Evolutionary conservation across 2,888 invertebrate genomes (phyloP), one percentile per base, ranked within the genome.

Genomic region (Epinotia brunnichana): DNA sequence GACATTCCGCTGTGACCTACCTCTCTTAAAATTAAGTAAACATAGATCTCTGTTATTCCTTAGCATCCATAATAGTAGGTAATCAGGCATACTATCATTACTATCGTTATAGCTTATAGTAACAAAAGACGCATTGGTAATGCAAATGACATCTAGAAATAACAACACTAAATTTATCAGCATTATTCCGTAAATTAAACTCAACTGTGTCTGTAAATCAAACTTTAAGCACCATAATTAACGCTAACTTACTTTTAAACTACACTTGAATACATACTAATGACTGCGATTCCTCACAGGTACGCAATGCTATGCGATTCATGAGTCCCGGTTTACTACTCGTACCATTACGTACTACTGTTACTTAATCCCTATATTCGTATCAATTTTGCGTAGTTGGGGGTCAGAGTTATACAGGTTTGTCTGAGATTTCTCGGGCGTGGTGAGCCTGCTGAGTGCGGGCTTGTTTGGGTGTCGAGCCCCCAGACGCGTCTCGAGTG

Each of bases 401-500:
- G n/a, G 15, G 24, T n/a, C 15, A n/a, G n/a, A 3, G 9, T 57
- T 15, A 29, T 29, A 24, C 15, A n/a, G 24, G 15, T 35, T 10
- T 2, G 35, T 3, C 1, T 35, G 29, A 59, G 24, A 24, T 10
- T 57, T 24, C 15, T 57, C 13, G 17, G 35, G 17, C 17, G n/a
- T 17, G 3, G 17, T 39, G 29, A n/a, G 57, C 35, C 29, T n/a
- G n/a, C n/a, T 10, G n/a, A 35, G 17, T 17, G 17, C 29, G 0
- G 44, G 62, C 62, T 62, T 62, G 62, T 62, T 62, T 62, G 62
- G 62, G 62, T 60, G 62, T 48, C 5, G 48, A 48, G n/a, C 62
- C 68, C 72, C 63, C 29, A 73, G 73, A 60, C 48, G 41, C 51
- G 77, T 75, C 73, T 77, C 74, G 56, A 77, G 77, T 72, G 76